Base-by-base conservation (phyloP, 1,140 invertebrate genomes). In the Chymomyza costata region DNA sequence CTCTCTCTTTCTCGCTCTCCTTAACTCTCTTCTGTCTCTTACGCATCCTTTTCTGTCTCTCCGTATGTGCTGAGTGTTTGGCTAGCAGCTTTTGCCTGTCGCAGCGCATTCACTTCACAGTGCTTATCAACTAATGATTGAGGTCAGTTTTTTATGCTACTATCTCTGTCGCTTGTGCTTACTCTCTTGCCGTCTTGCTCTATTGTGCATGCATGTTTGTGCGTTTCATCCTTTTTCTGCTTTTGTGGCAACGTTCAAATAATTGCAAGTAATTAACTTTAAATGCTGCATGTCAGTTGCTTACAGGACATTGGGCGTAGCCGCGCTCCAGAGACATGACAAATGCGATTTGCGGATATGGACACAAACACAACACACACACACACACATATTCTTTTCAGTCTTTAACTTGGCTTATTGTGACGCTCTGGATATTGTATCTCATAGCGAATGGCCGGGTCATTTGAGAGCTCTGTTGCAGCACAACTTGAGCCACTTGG, bases 51-150 rank as follows among this genome's bases (percentile, higher is more conserved):
- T n/a, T n/a, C 25, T 37, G 6, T 57, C 11, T 30, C 17, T 39
- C 14, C 34, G 5, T 41, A 16, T 61, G 34, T 55, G 35, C 38
- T 32, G 46, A 39, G 41, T 40, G 44, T 51, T 39, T 40, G 46
- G 31, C 15, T 35, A 44, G 30, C 65, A 51, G 49, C 63, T 74
- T 57, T 58, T 49, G 31, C 32, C 34, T 30, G 40, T 34, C 43
- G 17, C 52, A 38, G 28, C 41, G 50, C 37, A 47, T 40, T 66
- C 53, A 50, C 65, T 47, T 51, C 38, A 39, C 37, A 30, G 57
- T 31, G 51, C 65, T 76, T 70, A 70, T 67, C 71, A 78, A 71
- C 71, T 70, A 78, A 78, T 78, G 71, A 78, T 78, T 78, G 71
- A 78, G 71, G 71, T 78, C 66, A 78, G 57, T 64, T 70, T 38